These are phyloP conservation scores for Peromyscus californicus DNA, from an alignment of 2,113 vertebrate species.

Conservation along the genomic window DNA sequence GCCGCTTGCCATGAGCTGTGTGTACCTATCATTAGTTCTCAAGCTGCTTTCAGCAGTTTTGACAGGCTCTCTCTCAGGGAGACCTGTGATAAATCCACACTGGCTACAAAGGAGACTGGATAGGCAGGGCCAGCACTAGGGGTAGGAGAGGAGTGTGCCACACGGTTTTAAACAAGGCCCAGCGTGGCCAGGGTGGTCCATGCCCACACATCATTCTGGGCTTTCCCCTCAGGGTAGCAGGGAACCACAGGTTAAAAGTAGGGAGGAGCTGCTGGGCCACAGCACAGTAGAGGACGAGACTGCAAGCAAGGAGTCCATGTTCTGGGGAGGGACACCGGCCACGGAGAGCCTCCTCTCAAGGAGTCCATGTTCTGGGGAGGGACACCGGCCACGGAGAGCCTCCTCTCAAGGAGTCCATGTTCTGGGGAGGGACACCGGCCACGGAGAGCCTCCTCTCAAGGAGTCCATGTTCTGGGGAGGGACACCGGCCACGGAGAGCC, in stretches of 20 bases:
- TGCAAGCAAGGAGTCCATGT: neutral
- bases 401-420: neutral
- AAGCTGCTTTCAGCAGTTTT: constrained; percentile 40
- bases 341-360: neutral
- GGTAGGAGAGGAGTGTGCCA: neutral
- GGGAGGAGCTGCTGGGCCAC: neutral
- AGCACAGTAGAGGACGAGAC: neutral
- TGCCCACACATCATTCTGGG: neutral
- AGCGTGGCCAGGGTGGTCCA: neutral
- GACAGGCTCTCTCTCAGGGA: neutral
- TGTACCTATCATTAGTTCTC: neutral
- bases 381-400: too few species aligned
- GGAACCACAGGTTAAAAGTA: neutral
- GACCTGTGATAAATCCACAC: neutral
- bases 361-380: neutral
- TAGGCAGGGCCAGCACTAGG: neutral
- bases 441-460: neutral
- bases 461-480: neutral
- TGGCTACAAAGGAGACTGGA: neutral
- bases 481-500: too few species aligned
- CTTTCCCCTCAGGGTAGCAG: neutral
- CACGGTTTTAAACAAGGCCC: neutral
- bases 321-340: neutral
- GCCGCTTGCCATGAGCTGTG: neutral
- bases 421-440: neutral